Conservation (phyloP, 1,140 invertebrate genomes). For the Zaprionus inermis region DNA sequence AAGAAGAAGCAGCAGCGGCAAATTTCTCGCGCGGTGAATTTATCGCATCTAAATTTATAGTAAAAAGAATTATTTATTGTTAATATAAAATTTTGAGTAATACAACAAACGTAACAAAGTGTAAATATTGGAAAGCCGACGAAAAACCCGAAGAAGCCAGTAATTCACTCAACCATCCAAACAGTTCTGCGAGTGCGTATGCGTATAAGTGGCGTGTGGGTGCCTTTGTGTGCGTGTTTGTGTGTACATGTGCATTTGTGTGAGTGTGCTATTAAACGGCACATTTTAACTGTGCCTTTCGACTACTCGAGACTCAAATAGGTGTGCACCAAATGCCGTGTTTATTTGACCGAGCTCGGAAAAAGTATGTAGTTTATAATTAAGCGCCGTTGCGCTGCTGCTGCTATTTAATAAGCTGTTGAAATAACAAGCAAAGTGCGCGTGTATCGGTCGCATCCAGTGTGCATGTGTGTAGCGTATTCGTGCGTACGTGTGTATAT, state of each 20-base stretch:
- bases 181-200: constrained; percentile 45
- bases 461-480: not conserved
- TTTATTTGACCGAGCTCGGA: constrained; percentile 28
- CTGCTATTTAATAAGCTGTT: constrained; percentile 22
- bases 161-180: constrained; percentile 26
- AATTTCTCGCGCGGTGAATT: constrained; percentile 66
- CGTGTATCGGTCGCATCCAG: constrained; percentile 38
- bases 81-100: constrained; percentile 18
- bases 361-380: constrained; percentile 38
- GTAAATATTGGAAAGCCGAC: constrained; percentile 14
- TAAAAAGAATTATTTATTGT: constrained; percentile 39
- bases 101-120: constrained; percentile 5
- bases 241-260: constrained; percentile 11
- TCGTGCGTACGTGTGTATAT: constrained; percentile 14
- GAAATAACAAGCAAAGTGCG: constrained; percentile 61
- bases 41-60: constrained; percentile 51
- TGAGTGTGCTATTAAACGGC: constrained; percentile 46
- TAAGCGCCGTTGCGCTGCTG: constrained; percentile 18
- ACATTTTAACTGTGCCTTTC: constrained; percentile 44
- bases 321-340: constrained; percentile 31
- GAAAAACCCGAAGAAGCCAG: constrained; percentile 13
- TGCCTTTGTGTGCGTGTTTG: not conserved
- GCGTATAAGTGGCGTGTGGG: not conserved
- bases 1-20: constrained; percentile 72
- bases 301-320: constrained; percentile 17